Percentiles rank a stretch among this genome's conserved stretches.
phyloP scores from a whole-genome alignment of 2,888 invertebrate genomes.

The Craniophora ligustri region DNA sequence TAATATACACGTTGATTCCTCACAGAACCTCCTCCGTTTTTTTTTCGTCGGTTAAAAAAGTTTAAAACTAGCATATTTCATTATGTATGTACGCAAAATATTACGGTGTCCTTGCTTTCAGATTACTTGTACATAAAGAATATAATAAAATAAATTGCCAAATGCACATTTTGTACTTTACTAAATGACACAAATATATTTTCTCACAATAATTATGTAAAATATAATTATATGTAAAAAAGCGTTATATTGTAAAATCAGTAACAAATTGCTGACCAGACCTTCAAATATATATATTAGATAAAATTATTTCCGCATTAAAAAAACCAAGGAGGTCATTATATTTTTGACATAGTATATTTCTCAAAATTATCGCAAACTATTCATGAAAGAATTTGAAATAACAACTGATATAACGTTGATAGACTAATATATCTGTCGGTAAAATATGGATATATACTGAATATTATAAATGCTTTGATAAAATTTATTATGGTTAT shows the following conservation, averaged over 20 bases:
- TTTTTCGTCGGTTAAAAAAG: no score
- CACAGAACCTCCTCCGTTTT: no score
- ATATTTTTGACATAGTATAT: slow-evolving; percentile 17
- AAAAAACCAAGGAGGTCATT: slow-evolving; percentile 9
- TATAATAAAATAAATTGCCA: slow-evolving; percentile 10
- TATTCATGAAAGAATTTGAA: slow-evolving; percentile 8
- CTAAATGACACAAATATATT: slow-evolving; percentile 9
- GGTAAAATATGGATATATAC: no score
- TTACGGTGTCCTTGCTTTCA: background rate
- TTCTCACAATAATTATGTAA: slow-evolving; percentile 30
- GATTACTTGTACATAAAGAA: background rate
- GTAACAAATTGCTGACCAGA: slow-evolving; percentile 28
- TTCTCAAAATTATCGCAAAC: slow-evolving; percentile 6
- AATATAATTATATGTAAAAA: slow-evolving; percentile 21
- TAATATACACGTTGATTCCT: no score
- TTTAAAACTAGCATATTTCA: no score
- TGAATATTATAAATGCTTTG: no score
- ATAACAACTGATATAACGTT: slow-evolving; percentile 19
- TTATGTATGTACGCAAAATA: background rate
- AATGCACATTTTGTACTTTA: slow-evolving; percentile 13
- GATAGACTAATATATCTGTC: slow-evolving; percentile 11
- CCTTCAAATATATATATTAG: slow-evolving; percentile 35
- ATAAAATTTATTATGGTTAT: no score
- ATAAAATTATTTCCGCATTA: slow-evolving; percentile 24
- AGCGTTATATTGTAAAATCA: slow-evolving; percentile 5